A percentile compares a stretch with the other conserved stretches of the same genome.
phyloP scores from a whole-genome alignment of 2,888 invertebrate species.

The Eumacrocentrus americanus region DNA sequence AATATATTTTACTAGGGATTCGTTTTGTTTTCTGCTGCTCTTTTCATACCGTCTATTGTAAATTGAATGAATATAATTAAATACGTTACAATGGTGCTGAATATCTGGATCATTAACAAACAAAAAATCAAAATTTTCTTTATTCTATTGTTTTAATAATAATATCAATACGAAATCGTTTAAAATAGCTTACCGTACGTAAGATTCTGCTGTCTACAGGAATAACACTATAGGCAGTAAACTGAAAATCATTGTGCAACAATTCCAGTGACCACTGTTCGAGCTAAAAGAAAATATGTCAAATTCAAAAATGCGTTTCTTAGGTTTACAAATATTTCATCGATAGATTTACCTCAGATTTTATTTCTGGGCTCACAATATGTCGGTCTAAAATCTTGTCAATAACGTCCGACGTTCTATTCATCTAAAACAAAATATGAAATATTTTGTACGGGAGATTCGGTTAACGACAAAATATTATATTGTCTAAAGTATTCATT shows the following conservation, averaged over 20 bases:
- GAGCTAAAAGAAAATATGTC: slow-evolving; percentile 10
- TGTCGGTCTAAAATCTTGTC: slow-evolving; percentile 21
- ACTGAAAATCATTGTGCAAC: slow-evolving; percentile 24
- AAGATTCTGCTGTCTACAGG: slow-evolving; percentile 11
- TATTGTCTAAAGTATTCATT: neutral
- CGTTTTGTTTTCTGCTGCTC: too few relatives aligned
- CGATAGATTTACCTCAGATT: slow-evolving; percentile 21
- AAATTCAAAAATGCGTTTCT: neutral
- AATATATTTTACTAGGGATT: too few relatives aligned
- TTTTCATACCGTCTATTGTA: too few relatives aligned
- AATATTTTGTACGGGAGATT: neutral
- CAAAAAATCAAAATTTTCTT: neutral
- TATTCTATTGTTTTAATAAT: too few relatives aligned
- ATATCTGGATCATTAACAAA: neutral
- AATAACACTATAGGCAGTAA: slow-evolving; percentile 14
- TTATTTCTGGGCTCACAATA: slow-evolving; percentile 10
- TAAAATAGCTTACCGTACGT: neutral
- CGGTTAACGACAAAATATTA: neutral
- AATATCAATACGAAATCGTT: too few relatives aligned
- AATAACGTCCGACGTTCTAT: slow-evolving; percentile 12
- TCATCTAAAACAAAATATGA: slow-evolving; percentile 10
- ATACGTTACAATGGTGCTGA: neutral
- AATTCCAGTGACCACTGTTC: slow-evolving; percentile 21
- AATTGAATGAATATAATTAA: too few relatives aligned
- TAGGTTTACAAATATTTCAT: neutral